Evolutionary conservation across 2,113 vertebrate species (phyloP).

Genomic region (Scomber japonicus): DNA sequence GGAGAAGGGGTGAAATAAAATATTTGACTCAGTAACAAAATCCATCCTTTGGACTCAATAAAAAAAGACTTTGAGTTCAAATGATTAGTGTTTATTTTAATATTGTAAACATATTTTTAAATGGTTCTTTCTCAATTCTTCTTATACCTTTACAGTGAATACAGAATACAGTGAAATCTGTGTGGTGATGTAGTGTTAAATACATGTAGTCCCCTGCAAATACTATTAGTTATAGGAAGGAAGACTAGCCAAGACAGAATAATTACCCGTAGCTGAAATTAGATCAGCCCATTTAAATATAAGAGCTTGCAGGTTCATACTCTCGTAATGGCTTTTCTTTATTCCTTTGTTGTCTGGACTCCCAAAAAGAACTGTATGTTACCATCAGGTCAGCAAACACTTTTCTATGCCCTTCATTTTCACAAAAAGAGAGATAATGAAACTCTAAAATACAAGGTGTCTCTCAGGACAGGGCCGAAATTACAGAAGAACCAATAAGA

Average conservation of each 20-base stretch:
- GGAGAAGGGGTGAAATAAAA: too few relatives aligned
- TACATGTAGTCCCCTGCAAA: slow-evolving; percentile 6
- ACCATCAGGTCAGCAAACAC: not conserved
- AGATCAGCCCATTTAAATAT: slow-evolving; percentile 29
- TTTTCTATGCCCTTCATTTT: not conserved
- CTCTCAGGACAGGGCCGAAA: slow-evolving; percentile 21
- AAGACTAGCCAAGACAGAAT: slow-evolving; percentile 14
- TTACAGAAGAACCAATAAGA: slow-evolving; percentile 14
- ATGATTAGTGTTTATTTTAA: not conserved
- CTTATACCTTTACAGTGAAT: not conserved
- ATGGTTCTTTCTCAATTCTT: not conserved
- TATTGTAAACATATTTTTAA: not conserved
- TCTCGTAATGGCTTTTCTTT: slow-evolving; percentile 34
- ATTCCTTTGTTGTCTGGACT: not conserved
- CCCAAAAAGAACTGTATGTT: not conserved
- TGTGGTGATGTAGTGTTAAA: slow-evolving; percentile 24
- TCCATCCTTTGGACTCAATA: not conserved
- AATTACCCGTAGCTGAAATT: slow-evolving; percentile 52
- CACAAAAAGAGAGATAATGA: slow-evolving; percentile 27
- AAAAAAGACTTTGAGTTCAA: not conserved
- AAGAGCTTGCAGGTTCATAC: slow-evolving; percentile 1
- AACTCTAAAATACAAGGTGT: slow-evolving; percentile 25
- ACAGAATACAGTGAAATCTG: not conserved
- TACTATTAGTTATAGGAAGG: slow-evolving; percentile 22
- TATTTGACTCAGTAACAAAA: not conserved